Conservation (phyloP, 1,140 invertebrate species). For the Pteromalus puparum region DNA sequence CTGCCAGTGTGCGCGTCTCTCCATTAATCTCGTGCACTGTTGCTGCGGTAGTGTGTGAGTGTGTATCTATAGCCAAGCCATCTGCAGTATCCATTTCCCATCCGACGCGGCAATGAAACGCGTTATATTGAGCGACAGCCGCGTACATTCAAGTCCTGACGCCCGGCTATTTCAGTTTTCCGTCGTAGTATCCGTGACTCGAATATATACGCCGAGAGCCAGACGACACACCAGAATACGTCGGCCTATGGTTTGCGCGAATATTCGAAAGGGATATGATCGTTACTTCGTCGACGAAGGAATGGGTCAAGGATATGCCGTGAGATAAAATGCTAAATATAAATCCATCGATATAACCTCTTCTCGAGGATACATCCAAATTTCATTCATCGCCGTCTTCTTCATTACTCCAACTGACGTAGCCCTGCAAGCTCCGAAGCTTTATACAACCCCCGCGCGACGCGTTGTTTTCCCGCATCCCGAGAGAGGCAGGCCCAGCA, state of each 20-base stretch:
- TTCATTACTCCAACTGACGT: background rate
- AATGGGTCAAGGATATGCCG: too few species aligned
- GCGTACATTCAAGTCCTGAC: conserved; percentile 3
- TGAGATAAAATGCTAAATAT: too few species aligned
- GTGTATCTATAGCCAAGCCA: background rate
- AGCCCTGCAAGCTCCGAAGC: background rate
- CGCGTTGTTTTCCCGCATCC: conserved; percentile 17
- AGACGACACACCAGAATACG: too few species aligned
- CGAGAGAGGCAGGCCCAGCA: background rate
- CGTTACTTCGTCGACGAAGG: background rate
- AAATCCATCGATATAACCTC: too few species aligned
- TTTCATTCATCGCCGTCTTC: conserved; percentile 26
- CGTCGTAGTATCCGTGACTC: conserved; percentile 22
- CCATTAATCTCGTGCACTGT: background rate
- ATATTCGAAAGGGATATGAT: background rate
- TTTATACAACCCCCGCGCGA: background rate
- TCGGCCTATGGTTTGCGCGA: too few species aligned
- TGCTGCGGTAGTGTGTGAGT: background rate
- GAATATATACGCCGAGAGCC: background rate
- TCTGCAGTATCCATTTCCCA: too few species aligned
- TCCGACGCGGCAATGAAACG: conserved; percentile 12
- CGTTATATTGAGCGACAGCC: conserved; percentile 32
- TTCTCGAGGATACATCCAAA: background rate
- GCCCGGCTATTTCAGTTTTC: conserved; percentile 30
- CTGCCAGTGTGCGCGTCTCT: background rate